Base-by-base conservation (phyloP, 2,113 vertebrate genomes). In the Heteronetta atricapilla region DNA sequence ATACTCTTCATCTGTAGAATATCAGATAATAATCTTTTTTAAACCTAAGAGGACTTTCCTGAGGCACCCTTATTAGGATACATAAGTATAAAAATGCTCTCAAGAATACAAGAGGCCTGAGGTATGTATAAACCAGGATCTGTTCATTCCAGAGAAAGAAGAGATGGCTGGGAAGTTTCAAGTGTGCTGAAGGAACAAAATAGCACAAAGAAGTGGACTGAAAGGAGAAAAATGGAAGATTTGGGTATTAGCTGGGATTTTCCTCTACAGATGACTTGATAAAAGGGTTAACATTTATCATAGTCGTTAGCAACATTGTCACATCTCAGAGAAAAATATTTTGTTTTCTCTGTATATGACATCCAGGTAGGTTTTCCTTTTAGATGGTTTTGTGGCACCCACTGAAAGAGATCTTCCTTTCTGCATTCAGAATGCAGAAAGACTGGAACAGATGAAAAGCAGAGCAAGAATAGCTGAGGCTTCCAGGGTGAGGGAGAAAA, bases 21-120 rank as follows among this genome's bases (percentile, higher is more conserved):
- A 93, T 77, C 79, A 88, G 76, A 93, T 67, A 83, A 91, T 66
- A 83, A 91, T 70, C 44, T 70, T 88, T 93, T 82, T 86, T 59
- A 88, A 96, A 56, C n/a, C 59, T 63, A 62, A 62, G 36, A 83
- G 50, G 90, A 90, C 23, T 88, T 88, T 88, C 50, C 40, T 78
- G 59, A 74, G 55, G 52, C 76, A 83, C 63, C 21, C 81, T 88
- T 52, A 77, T 93, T 77, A 86, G 76, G 60, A 40, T 79, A 82
- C 22, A 78, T 21, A 91, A 78, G 16, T 86, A 74, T 38, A 59
- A 90, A 96, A 80, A 50, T 12, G 6, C 2, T 77, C 50, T 91
- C 36, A 80, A 80, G 59, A 89, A 64, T 14, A 79, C 62, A 90
- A 66, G 55, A 81, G 12, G 19, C 42, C 56, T 69, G 59, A 82